These are phyloP conservation scores for Cromileptes altivelis DNA, from an alignment of 2,113 vertebrate species.

Conservation along the genomic window DNA sequence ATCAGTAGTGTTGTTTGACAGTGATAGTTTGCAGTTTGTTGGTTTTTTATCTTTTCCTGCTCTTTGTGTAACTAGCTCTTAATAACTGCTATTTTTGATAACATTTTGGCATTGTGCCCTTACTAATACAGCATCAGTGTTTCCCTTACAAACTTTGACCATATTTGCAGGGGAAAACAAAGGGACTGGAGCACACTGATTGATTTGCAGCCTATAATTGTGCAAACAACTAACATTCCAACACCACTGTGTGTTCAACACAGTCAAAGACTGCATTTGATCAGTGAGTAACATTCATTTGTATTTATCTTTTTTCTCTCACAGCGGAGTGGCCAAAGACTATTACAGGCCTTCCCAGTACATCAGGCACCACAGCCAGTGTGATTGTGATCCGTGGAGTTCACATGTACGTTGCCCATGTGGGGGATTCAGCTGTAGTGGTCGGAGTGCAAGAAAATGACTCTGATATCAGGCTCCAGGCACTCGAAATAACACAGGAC, in stretches of 20 bases:
- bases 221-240: no score
- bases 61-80: no score
- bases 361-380: slow-evolving; percentile 96
- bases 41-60: no score
- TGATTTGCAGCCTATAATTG: no score
- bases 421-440: slow-evolving; percentile 97
- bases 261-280: no score
- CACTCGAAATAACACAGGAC: slow-evolving; percentile 97
- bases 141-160: not conserved
- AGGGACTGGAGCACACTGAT: no score
- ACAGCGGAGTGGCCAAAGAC: slow-evolving; percentile 98
- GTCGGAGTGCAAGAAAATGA: slow-evolving; percentile 93
- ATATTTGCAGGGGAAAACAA: not conserved
- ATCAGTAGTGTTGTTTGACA: not conserved
- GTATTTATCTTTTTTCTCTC: not conserved
- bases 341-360: slow-evolving; percentile 96
- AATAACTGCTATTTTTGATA: no score
- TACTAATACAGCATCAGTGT: not conserved
- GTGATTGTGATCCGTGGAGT: slow-evolving; percentile 95
- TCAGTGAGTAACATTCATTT: not conserved
- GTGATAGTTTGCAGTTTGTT: not conserved
- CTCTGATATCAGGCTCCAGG: slow-evolving; percentile 90
- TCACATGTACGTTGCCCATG: slow-evolving; percentile 96
- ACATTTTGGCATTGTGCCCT: not conserved
- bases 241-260: no score